Conservation (phyloP, 1,140 invertebrate genomes). For the Zaprionus davidi region DNA sequence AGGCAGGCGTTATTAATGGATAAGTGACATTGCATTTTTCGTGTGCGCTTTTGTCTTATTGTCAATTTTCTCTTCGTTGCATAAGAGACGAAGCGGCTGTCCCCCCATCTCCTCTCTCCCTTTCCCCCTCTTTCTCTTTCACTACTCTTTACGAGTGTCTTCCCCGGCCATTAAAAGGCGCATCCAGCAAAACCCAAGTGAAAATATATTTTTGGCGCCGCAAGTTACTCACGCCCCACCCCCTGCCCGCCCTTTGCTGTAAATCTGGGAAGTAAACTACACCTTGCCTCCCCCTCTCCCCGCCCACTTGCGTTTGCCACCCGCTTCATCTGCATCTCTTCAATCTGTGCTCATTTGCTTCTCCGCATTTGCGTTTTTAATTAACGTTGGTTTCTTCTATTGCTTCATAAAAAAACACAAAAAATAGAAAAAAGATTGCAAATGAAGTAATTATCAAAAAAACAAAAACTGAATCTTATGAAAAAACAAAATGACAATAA, state of each 20-base stretch:
- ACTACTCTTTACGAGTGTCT: not conserved
- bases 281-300: not conserved
- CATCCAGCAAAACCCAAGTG: constrained; percentile 63
- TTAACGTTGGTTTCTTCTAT: constrained; percentile 77
- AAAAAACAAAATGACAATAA: constrained; percentile 29
- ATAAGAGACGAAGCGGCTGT: constrained; percentile 47
- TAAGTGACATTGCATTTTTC: constrained; percentile 66
- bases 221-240: constrained; percentile 27
- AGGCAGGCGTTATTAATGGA: constrained; percentile 55
- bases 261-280: constrained; percentile 1
- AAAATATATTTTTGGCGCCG: constrained; percentile 70
- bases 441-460: constrained; percentile 76
- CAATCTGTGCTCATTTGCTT: not conserved
- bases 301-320: not conserved
- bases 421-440: constrained; percentile 57
- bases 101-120: not conserved
- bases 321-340: not conserved
- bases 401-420: constrained; percentile 55
- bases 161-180: constrained; percentile 47
- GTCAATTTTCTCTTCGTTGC: constrained; percentile 73
- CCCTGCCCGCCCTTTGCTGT: not conserved
- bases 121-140: not conserved
- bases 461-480: constrained; percentile 34
- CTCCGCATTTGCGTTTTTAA: constrained; percentile 75
- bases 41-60: constrained; percentile 61